Evolutionary conservation across 2,113 vertebrate genomes (phyloP).

Genomic region (Garra rufa): DNA sequence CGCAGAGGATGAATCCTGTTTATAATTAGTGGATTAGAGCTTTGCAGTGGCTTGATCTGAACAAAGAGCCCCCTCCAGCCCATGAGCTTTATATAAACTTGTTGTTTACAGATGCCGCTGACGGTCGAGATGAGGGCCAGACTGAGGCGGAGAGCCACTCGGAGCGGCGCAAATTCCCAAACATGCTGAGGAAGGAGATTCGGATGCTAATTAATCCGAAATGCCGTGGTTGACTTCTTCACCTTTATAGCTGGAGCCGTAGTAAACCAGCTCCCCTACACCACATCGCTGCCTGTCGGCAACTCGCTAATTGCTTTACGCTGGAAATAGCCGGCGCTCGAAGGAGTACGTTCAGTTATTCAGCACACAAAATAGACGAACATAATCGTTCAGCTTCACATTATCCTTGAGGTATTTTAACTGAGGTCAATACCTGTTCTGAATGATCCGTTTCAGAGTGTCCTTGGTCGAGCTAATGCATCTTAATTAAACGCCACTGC

Average conservation of each 20-base stretch:
- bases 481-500: slow-evolving; percentile 37
- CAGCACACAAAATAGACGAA: background rate
- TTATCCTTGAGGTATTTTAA: slow-evolving; percentile 23
- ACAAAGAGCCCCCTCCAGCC: slow-evolving; percentile 19
- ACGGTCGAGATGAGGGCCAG: background rate
- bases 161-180: background rate
- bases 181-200: slow-evolving; percentile 7
- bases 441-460: slow-evolving; percentile 14
- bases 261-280: background rate
- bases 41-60: slow-evolving; percentile 39
- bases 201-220: slow-evolving; percentile 1
- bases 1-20: slow-evolving; percentile 37
- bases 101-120: slow-evolving; percentile 36
- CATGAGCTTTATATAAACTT: slow-evolving; percentile 39
- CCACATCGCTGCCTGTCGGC: background rate
- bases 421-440: slow-evolving; percentile 36
- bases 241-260: background rate
- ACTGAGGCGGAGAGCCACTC: background rate
- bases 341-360: background rate
- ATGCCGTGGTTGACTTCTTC: background rate
- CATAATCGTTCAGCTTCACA: slow-evolving; percentile 15
- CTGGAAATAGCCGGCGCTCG: slow-evolving; percentile 4
- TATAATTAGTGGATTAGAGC: slow-evolving; percentile 43
- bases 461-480: slow-evolving; percentile 32
- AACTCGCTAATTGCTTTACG: slow-evolving; percentile 3